A percentile compares a stretch with the other conserved stretches of the same genome.
phyloP scores from a whole-genome alignment of 2,113 vertebrate species.

The Oxyura jamaicensis region DNA sequence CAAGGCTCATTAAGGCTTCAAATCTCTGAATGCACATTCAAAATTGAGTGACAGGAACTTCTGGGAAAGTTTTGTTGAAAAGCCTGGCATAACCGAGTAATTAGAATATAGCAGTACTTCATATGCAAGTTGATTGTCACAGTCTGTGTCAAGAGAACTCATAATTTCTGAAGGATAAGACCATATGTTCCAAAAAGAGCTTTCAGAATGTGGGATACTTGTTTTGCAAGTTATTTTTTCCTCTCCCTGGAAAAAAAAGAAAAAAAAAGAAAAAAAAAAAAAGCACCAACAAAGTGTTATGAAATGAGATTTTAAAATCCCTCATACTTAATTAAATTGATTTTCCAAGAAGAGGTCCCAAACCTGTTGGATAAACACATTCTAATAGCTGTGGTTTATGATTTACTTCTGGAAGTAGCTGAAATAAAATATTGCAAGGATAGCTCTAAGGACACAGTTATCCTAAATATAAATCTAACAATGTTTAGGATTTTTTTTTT shows the following conservation, averaged over 20 bases:
- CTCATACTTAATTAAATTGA: constrained; percentile 21
- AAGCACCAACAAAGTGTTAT: background rate
- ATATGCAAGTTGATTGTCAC: constrained; percentile 70
- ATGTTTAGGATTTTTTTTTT: background rate
- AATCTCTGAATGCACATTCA: constrained; percentile 56
- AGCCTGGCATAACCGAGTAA: constrained; percentile 57
- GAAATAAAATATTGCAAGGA: background rate
- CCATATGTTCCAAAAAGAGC: constrained; percentile 64
- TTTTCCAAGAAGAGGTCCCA: background rate
- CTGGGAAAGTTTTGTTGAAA: constrained; percentile 69
- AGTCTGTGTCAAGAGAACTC: constrained; percentile 69
- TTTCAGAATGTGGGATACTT: constrained; percentile 65
- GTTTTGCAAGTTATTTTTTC: constrained; percentile 46
- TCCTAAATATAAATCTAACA: background rate
- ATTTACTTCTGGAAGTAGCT: background rate
- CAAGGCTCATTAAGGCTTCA: constrained; percentile 68
- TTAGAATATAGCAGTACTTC: constrained; percentile 68
- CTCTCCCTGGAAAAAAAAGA: background rate
- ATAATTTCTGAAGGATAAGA: constrained; percentile 67
- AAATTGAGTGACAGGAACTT: constrained; percentile 68
- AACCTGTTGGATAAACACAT: background rate
- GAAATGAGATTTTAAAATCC: background rate
- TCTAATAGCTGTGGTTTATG: background rate
- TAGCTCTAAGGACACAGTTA: background rate
- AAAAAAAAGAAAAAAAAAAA: no score